Base-by-base conservation (phyloP, 2,113 vertebrate genomes). In the Pavo muticus region DNA sequence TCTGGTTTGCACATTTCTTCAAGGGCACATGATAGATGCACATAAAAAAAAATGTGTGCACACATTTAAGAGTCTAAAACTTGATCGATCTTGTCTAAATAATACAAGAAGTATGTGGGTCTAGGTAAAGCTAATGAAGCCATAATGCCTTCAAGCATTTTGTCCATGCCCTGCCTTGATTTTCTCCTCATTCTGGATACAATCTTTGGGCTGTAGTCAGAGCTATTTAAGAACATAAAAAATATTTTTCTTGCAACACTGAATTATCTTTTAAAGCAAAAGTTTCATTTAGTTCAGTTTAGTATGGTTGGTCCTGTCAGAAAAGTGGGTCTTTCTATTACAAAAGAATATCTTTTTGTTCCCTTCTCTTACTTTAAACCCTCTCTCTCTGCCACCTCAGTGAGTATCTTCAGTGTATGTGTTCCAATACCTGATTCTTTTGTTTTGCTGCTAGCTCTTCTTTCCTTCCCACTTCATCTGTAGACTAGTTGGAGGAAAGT, bases 381-480 rank as follows among this genome's bases (percentile, higher is more conserved):
- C 29, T 67, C 20, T 67, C 69, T 84, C 9, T 2, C 61, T 90
- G 72, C 64, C 60, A 57, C 61, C 60, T 81, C 90, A n/a, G 48
- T 47, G 78, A 84, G 44, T 59, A 70, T 68, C 84, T 91, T 75
- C 60, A 20, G 1, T 50, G 40, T 78, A 59, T 59, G 52, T 87
- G 48, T 93, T 90, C 86, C 82, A 88, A 60, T 47, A 78, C 35
- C 18, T 0, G 0, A 65, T 65, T 86, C 80, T 70, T 92, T 94
- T 96, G 92, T 96, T 93, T 78, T 84, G 84, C 57, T 0, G 0
- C 86, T 91, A 87, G 65, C 92, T 91, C 76, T 88, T 90, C 94
- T 88, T 90, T 90, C 76, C 44, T 94, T 87, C 50, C 91, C 92
- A 92, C 88, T 96, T 96, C 95, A 96, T 91, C 94, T 84, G 86